Evolutionary conservation across 2,797 vertebrate species (phyloP).

Genomic region (Craterocephalus amniculus): DNA sequence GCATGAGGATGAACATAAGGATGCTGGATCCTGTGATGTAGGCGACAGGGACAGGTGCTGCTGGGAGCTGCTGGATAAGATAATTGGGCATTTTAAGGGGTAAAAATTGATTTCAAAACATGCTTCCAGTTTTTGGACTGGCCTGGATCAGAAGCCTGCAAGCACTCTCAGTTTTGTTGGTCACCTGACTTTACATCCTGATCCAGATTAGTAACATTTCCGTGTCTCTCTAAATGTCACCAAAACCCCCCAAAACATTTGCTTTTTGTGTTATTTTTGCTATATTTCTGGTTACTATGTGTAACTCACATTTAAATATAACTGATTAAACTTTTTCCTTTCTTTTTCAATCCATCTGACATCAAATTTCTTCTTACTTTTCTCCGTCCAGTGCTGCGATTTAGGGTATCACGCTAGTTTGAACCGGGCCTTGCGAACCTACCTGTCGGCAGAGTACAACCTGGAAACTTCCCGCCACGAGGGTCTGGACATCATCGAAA

Average conservation of each 20-base stretch:
- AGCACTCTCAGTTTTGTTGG: too few species aligned
- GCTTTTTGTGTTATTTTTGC: too few species aligned
- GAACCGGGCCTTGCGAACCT: constrained; percentile 95
- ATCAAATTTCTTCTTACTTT: not conserved
- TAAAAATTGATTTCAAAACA: not conserved
- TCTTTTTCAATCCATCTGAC: not conserved
- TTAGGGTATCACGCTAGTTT: constrained; percentile 96
- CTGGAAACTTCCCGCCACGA: constrained; percentile 98
- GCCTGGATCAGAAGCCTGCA: not conserved
- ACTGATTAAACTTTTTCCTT: not conserved
- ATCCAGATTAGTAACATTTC: too few species aligned
- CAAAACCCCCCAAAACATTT: not conserved
- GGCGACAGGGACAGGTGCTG: not conserved
- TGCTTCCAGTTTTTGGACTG: not conserved
- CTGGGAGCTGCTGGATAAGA: not conserved
- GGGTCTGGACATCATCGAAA: constrained; percentile 98
- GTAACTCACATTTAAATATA: not conserved
- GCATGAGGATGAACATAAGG: not conserved
- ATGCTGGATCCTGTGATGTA: not conserved
- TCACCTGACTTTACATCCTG: too few species aligned
- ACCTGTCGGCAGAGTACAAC: constrained; percentile 98
- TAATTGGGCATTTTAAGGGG: not conserved
- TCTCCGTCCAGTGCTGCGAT: constrained; percentile 90
- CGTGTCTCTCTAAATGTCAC: too few species aligned
- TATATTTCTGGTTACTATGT: not conserved